A percentile compares a stretch with the other conserved stretches of the same genome.
Conservation (phyloP, 2,797 vertebrate genomes). For the Glyptemys insculpta region DNA sequence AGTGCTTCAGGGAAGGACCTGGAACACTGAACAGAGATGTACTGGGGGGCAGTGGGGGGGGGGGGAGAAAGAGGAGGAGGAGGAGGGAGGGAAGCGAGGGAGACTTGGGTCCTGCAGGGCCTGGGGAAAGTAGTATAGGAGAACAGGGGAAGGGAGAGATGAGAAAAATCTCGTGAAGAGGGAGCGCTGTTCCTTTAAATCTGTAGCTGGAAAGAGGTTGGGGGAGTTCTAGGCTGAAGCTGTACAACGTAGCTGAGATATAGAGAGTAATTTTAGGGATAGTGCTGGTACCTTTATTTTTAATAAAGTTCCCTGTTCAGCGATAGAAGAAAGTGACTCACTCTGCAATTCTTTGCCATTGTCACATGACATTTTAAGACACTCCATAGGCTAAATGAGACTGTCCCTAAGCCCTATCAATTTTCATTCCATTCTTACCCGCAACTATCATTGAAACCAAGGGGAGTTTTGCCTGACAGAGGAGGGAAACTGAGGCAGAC, state of each 20-base stretch:
- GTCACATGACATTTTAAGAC: conserved; percentile 20
- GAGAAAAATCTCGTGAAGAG: conserved; percentile 7
- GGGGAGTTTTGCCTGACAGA: background rate
- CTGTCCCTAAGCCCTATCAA: background rate
- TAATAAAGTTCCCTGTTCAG: conserved; percentile 17
- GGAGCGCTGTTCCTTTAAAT: conserved; percentile 59
- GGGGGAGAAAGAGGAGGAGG: no score
- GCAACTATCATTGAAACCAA: background rate
- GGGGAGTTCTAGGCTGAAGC: conserved; percentile 35
- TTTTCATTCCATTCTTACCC: background rate
- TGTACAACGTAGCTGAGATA: conserved; percentile 33
- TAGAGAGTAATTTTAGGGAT: conserved; percentile 53
- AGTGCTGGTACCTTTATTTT: conserved; percentile 58
- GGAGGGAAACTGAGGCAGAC: background rate
- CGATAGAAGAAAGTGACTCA: conserved; percentile 37
- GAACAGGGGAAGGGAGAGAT: background rate
- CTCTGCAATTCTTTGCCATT: conserved; percentile 19
- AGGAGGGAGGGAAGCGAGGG: background rate
- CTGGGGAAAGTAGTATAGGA: background rate
- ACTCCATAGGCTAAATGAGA: background rate
- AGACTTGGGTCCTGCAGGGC: background rate
- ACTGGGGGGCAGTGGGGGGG: background rate
- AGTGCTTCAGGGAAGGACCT: background rate
- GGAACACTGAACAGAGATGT: background rate
- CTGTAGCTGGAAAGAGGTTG: conserved; percentile 34